Evolutionary conservation across 2,113 vertebrate genomes (phyloP), one percentile per base, ranked within the genome.

Genomic region (Perca flavescens): DNA sequence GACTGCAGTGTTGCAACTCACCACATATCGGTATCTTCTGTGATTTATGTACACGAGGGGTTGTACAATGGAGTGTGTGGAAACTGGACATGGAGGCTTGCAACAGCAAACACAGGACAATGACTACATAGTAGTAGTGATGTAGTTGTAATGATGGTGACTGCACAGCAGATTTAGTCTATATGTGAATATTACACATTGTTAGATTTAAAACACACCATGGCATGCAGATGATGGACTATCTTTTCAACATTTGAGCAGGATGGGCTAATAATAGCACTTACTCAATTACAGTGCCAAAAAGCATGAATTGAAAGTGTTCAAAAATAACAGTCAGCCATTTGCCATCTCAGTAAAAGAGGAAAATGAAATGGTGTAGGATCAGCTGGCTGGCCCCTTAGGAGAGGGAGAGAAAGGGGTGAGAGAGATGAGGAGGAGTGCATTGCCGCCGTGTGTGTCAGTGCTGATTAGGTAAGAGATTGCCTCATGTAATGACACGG

Each of bases 381-480:
- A 94, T 94, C 94, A 94, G 89, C 91, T 92, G 93, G 89, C 83
- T 87, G 80, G 86, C 85, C 90, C 92, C 92, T 34, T 71, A 92
- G 88, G 90, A 91, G 88, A 79, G 76, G 70, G 67, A 77, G 84
- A 75, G 83, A 83, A 43, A 31, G 63, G 46, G 67, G 74, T 57
- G 36, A n/a, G 74, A 46, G 77, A n/a, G 83, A 70, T 57, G 80
- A 80, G 31, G 75, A 82, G 67, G 79, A 81, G 78, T 70, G 84
- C 78, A 86, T 74, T 74, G 86, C 84, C 28, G 82, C 74, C 86
- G 77, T 88, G 88, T 92, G 91, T 92, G 91, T 93, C 93, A 94
- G 88, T 86, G 88, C 85, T 94, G 92, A 94, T 94, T 94, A 94
- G 92, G 92, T 94, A 94, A 94, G 93, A 94, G 91, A 94, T 94